Evolutionary conservation across 1,140 invertebrate genomes (phyloP).

Genomic region (Aphidius ervi): DNA sequence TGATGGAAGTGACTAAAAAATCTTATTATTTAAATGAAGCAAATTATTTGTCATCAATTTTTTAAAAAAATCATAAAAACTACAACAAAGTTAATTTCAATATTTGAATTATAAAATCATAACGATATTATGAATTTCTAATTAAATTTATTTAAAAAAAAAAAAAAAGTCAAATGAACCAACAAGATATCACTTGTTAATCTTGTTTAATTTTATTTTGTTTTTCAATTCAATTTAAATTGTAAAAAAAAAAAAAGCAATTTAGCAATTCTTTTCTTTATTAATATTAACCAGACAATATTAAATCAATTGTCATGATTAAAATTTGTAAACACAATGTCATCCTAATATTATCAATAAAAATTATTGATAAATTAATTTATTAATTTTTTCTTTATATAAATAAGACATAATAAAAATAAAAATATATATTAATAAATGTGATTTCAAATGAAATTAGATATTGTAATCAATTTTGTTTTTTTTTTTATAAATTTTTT

Average conservation of each 20-base stretch:
- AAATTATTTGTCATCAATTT: background rate
- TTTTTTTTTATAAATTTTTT: background rate
- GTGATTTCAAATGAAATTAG: background rate
- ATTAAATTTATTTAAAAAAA: slow-evolving; percentile 29
- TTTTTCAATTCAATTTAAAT: too few relatives aligned
- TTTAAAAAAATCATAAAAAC: slow-evolving; percentile 10
- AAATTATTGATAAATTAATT: too few relatives aligned
- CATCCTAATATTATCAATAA: too few relatives aligned
- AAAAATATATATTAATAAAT: slow-evolving; percentile 11
- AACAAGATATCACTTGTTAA: too few relatives aligned
- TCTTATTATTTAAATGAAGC: background rate
- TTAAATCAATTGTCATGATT: too few relatives aligned
- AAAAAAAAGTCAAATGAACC: background rate
- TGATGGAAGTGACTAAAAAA: slow-evolving; percentile 44
- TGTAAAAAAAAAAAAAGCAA: too few relatives aligned
- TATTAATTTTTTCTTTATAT: background rate
- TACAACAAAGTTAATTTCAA: slow-evolving; percentile 8
- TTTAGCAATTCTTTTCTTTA: too few relatives aligned
- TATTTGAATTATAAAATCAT: too few relatives aligned
- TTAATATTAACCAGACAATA: too few relatives aligned
- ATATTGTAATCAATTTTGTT: background rate
- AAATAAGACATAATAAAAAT: slow-evolving; percentile 8
- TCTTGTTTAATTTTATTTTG: too few relatives aligned
- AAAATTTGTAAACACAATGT: too few relatives aligned
- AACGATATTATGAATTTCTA: slow-evolving; percentile 13